Conservation (phyloP, 2,888 invertebrate species). For the Stenotaenia linearis region DNA sequence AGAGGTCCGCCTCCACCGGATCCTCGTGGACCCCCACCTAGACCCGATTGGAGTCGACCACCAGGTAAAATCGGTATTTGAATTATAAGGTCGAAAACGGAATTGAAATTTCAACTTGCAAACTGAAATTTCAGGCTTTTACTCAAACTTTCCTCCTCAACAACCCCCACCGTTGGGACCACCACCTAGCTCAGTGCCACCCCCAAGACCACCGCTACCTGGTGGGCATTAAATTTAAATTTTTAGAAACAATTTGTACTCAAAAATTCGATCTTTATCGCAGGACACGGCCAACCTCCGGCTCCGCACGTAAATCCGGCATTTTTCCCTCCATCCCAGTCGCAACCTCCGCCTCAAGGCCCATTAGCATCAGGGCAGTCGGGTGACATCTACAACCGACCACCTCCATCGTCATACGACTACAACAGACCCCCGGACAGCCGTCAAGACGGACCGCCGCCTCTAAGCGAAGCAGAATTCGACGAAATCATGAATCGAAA, state of each 20-base stretch:
- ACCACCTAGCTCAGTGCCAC: slow-evolving; percentile 38
- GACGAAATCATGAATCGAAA: slow-evolving; percentile 98
- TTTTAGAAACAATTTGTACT: no score
- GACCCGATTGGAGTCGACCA: slow-evolving; percentile 69
- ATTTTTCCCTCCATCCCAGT: slow-evolving; percentile 76
- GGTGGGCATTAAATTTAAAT: no score
- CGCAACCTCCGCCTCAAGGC: slow-evolving; percentile 53
- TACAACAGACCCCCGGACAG: slow-evolving; percentile 38
- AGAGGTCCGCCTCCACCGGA: slow-evolving; percentile 49
- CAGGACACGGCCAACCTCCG: slow-evolving; percentile 46
- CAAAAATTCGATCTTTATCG: no score
- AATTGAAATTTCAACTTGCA: slow-evolving; percentile 34
- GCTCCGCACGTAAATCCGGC: slow-evolving; percentile 96
- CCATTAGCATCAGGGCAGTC: slow-evolving; percentile 52
- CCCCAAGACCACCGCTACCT: slow-evolving; percentile 38
- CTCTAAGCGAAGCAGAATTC: slow-evolving; percentile 79
- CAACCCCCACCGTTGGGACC: slow-evolving; percentile 38
- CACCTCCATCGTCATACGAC: slow-evolving; percentile 43
- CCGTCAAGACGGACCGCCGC: slow-evolving; percentile 35
- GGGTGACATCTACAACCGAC: slow-evolving; percentile 49
- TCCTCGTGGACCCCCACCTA: slow-evolving; percentile 54
- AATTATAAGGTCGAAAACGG: slow-evolving; percentile 32
- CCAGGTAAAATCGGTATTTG: slow-evolving; percentile 50
- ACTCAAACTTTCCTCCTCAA: slow-evolving; percentile 39
- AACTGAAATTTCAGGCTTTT: no score